Percentiles rank a stretch among this genome's conserved stretches.
phyloP scores from a whole-genome alignment of 2,113 vertebrate species.

The Eulacestoma nigropectus region DNA sequence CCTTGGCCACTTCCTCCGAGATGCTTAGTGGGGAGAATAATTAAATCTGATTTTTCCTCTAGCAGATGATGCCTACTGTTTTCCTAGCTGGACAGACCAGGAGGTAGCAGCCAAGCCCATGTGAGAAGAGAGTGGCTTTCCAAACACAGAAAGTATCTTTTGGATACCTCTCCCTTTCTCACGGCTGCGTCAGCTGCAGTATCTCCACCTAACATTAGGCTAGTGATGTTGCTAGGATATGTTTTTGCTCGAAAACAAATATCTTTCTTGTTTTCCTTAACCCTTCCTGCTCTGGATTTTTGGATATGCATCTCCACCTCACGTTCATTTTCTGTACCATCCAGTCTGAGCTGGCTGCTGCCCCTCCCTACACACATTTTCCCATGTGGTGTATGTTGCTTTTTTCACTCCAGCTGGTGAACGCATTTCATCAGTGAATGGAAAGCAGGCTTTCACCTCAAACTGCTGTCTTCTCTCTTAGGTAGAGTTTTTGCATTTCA shows the following conservation, averaged over 20 bases:
- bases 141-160: neutral
- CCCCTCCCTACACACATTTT: neutral
- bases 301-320: neutral
- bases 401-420: neutral
- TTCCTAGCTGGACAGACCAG: neutral
- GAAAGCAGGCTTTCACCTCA: neutral
- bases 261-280: neutral
- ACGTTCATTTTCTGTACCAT: neutral
- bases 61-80: neutral
- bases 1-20: neutral
- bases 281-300: neutral
- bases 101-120: neutral
- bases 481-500: neutral
- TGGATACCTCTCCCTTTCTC: neutral
- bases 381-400: neutral
- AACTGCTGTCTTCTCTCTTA: neutral
- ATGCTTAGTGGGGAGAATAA: neutral
- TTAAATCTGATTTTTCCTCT: neutral
- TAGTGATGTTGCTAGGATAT: constrained; percentile 14
- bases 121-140: neutral
- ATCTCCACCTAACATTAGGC: neutral
- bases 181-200: neutral
- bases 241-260: neutral
- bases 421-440: neutral
- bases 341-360: neutral